Conservation (phyloP, 2,888 invertebrate species). For the Exephanes ischioxanthus region DNA sequence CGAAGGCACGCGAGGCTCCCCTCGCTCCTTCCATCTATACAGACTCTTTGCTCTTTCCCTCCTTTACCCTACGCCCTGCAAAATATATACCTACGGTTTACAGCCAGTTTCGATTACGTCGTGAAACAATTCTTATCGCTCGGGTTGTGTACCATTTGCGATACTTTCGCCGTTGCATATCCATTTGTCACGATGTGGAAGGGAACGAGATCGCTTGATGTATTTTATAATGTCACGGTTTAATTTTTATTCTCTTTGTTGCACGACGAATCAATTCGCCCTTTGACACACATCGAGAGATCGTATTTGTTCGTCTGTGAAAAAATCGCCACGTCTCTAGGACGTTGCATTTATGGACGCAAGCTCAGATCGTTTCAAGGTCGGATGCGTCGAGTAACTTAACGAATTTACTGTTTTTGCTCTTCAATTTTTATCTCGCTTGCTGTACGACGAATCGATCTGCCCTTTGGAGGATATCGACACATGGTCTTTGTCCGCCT, state of each 20-base stretch:
- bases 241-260: not conserved
- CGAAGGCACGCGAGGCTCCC: conserved; percentile 66
- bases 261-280: not conserved
- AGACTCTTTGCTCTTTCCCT: conserved; percentile 14
- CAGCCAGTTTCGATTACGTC: conserved; percentile 23
- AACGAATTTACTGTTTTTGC: not conserved
- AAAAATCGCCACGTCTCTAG: not conserved
- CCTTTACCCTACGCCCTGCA: not conserved
- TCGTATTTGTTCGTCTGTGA: not conserved
- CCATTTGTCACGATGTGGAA: conserved; percentile 1
- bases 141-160: not conserved
- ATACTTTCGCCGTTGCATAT: conserved; percentile 18
- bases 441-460: not conserved
- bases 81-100: not conserved
- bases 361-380: not conserved
- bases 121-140: conserved; percentile 34
- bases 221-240: not conserved
- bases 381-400: not conserved
- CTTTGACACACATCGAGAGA: not conserved
- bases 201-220: not conserved
- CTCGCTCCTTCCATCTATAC: conserved; percentile 5
- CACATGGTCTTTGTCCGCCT: not conserved
- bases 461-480: not conserved
- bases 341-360: not conserved
- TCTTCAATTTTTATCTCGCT: not conserved